Evolutionary conservation across 2,113 vertebrate species (phyloP).

Genomic region (Podilymbus podiceps): DNA sequence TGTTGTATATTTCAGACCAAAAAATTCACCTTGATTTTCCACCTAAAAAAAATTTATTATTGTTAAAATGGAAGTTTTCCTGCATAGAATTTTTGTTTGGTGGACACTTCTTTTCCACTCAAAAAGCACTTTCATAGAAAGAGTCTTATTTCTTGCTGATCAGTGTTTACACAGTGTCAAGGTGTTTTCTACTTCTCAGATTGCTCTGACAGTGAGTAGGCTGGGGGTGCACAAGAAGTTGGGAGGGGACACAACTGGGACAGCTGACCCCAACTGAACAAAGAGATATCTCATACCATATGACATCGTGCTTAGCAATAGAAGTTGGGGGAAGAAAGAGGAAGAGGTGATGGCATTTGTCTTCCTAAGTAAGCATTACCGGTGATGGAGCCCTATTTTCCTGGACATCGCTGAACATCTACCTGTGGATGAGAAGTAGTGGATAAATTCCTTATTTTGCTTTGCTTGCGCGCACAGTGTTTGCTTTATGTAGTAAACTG

Average conservation of each 20-base stretch:
- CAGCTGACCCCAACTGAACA: neutral
- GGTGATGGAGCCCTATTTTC: neutral
- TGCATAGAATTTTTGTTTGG: neutral
- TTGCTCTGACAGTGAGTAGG: fast-evolving
- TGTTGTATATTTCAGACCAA: neutral
- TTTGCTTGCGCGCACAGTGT: neutral
- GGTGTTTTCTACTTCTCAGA: neutral
- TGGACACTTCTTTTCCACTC: neutral
- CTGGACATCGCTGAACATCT: neutral
- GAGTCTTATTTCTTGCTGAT: neutral
- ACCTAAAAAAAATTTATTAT: neutral
- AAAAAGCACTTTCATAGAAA: neutral
- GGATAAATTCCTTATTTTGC: neutral
- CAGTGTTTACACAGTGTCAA: neutral
- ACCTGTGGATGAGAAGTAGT: neutral
- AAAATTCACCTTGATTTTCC: neutral
- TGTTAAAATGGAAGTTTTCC: neutral
- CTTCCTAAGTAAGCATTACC: fast-evolving
- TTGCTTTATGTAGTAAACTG: neutral
- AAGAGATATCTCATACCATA: neutral
- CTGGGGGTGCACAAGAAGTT: neutral
- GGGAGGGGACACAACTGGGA: neutral
- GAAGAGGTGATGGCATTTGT: neutral
- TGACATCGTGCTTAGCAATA: neutral
- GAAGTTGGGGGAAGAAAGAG: neutral